These are phyloP conservation scores for Xestia ashworthii DNA, from an alignment of 2,888 invertebrate genomes.

Conservation along the genomic window DNA sequence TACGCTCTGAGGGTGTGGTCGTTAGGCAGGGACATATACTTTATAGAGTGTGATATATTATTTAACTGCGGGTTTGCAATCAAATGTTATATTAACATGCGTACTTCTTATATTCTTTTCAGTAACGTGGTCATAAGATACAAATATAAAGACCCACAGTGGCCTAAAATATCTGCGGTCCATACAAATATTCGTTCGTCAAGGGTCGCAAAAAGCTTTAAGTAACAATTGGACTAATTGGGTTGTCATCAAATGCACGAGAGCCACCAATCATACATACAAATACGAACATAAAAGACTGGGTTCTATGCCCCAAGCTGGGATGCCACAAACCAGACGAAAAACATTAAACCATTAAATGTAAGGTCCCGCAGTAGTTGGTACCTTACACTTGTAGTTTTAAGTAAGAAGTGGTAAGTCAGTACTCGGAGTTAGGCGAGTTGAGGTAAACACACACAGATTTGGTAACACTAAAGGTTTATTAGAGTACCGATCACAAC, in stretches of 20 bases:
- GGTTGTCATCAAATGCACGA: constrained; percentile 48
- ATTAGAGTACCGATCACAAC: too few relatives aligned
- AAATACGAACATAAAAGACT: constrained; percentile 37
- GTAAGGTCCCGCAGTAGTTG: too few relatives aligned
- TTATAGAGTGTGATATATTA: background rate
- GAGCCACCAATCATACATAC: constrained; percentile 35
- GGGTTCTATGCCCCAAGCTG: constrained; percentile 21
- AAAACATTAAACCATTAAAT: constrained; percentile 38
- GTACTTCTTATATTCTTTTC: background rate
- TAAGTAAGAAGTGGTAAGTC: too few relatives aligned
- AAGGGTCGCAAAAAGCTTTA: constrained; percentile 33
- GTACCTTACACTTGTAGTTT: too few relatives aligned
- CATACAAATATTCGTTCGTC: constrained; percentile 13
- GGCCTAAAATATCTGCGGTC: constrained; percentile 15
- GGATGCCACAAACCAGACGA: constrained; percentile 39
- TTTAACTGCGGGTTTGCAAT: too few relatives aligned
- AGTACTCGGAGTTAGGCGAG: too few relatives aligned
- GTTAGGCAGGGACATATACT: background rate
- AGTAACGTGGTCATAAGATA: background rate
- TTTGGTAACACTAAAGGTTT: too few relatives aligned
- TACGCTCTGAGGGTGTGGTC: background rate
- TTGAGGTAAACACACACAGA: too few relatives aligned
- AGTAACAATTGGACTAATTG: constrained; percentile 41
- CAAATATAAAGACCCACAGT: background rate
- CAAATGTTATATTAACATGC: background rate